Percentiles rank a stretch among this genome's conserved stretches.
These are phyloP conservation scores for Acronicta aceris DNA, from an alignment of 2,888 invertebrate genomes.

Conservation along the genomic window DNA sequence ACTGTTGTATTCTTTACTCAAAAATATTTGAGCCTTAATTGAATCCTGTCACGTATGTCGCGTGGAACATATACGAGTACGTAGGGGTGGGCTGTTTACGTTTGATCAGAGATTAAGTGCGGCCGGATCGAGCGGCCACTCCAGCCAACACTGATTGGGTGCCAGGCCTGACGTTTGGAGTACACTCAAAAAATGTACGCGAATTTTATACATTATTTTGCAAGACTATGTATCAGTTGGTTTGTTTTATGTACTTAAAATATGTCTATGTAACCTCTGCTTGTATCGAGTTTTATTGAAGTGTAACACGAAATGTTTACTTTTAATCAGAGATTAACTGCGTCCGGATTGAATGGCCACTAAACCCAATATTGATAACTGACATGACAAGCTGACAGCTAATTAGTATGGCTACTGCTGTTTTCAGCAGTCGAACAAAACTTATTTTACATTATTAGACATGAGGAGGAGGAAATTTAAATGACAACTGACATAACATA, in stretches of 20 bases:
- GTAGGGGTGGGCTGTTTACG: conserved; percentile 40
- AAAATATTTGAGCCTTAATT: conserved; percentile 50
- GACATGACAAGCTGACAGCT: no score
- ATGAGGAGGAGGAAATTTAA: no score
- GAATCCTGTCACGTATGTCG: conserved; percentile 41
- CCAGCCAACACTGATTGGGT: conserved; percentile 53
- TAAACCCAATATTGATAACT: conserved; percentile 41
- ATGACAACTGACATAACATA: no score
- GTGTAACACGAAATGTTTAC: conserved; percentile 33
- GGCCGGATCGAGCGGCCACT: conserved; percentile 54
- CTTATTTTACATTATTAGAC: no score
- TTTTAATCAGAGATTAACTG: conserved; percentile 55
- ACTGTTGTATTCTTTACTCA: conserved; percentile 12
- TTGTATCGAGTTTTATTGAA: conserved; percentile 1
- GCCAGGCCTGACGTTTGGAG: conserved; percentile 41
- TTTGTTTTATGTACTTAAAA: neutral
- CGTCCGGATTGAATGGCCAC: conserved; percentile 37
- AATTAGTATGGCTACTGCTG: neutral
- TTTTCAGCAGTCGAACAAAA: no score
- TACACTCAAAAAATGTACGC: conserved; percentile 38
- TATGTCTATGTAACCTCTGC: neutral
- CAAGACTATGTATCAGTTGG: neutral
- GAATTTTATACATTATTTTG: conserved; percentile 29
- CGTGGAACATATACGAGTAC: conserved; percentile 20
- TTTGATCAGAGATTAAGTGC: conserved; percentile 61